Percentiles rank a stretch among this genome's conserved stretches.
Evolutionary conservation across 2,113 vertebrate genomes (phyloP).

Genomic region (Pyxicephalus adspersus): DNA sequence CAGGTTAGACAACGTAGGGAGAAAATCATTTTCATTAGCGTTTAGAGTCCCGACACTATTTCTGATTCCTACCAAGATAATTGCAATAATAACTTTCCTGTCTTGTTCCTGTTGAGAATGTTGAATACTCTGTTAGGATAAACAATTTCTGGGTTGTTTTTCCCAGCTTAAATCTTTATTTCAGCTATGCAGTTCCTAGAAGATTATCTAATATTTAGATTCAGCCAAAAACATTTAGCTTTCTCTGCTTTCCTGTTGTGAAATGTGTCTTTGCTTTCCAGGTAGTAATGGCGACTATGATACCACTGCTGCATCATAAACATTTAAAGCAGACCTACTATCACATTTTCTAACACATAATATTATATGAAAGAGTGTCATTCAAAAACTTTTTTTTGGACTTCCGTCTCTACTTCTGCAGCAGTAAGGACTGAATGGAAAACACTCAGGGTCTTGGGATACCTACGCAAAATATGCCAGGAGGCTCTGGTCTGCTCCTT

Average conservation of each 20-base stretch:
- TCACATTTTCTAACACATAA: too few relatives aligned
- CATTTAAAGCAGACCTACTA: too few relatives aligned
- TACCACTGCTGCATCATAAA: too few relatives aligned
- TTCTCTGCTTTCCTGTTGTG: background rate
- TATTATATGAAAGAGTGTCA: too few relatives aligned
- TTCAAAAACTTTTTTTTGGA: too few relatives aligned
- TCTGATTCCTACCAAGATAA: slow-evolving; percentile 33
- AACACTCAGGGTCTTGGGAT: too few relatives aligned
- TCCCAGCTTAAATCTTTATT: background rate
- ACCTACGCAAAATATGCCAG: too few relatives aligned
- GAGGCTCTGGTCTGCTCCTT: too few relatives aligned
- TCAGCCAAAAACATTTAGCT: background rate
- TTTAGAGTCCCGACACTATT: background rate
- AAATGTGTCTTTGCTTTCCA: background rate
- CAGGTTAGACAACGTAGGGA: background rate
- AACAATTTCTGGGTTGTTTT: slow-evolving; percentile 7
- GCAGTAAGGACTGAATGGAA: too few relatives aligned
- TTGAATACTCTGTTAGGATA: slow-evolving; percentile 10
- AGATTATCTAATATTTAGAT: slow-evolving; percentile 40
- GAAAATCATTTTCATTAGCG: slow-evolving; percentile 10
- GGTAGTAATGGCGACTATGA: too few relatives aligned
- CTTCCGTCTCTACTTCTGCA: too few relatives aligned
- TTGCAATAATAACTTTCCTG: slow-evolving; percentile 30
- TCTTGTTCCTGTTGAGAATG: background rate
- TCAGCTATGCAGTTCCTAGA: slow-evolving; percentile 17